Conservation (phyloP, 2,113 vertebrate species). For the Bombycilla garrulus region DNA sequence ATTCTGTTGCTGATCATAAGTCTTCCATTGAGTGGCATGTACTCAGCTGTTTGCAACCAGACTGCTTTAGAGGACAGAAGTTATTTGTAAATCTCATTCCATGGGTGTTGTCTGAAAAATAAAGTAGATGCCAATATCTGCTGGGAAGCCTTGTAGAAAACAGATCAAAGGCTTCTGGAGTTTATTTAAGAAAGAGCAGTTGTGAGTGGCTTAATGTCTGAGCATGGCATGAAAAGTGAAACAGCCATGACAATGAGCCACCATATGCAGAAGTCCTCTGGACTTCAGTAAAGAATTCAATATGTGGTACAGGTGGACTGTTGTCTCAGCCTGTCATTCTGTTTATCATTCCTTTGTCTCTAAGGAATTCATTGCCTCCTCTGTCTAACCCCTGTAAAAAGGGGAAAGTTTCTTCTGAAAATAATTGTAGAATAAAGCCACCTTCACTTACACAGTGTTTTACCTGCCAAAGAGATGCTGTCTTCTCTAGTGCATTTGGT, state of each 20-base stretch:
- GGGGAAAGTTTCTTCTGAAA: neutral
- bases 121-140: constrained; percentile 42
- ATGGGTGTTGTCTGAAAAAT: constrained; percentile 19
- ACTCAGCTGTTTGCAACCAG: constrained; percentile 31
- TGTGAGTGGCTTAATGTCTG: constrained; percentile 51
- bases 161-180: constrained; percentile 49
- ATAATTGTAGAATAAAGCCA: neutral
- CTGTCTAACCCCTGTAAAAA: neutral
- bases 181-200: constrained; percentile 59
- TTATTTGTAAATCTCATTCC: constrained; percentile 53
- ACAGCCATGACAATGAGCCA: neutral
- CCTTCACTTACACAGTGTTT: neutral
- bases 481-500: neutral
- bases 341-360: neutral
- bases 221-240: constrained; percentile 34
- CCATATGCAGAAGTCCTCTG: neutral
- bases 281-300: constrained; percentile 23
- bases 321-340: neutral
- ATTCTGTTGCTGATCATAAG: neutral
- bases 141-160: constrained; percentile 25
- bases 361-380: neutral
- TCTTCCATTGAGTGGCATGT: neutral
- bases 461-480: neutral
- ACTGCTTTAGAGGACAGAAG: constrained; percentile 33
- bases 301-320: constrained; percentile 12